Conservation (phyloP, 1,140 invertebrate species). For the Zaprionus nigranus region DNA sequence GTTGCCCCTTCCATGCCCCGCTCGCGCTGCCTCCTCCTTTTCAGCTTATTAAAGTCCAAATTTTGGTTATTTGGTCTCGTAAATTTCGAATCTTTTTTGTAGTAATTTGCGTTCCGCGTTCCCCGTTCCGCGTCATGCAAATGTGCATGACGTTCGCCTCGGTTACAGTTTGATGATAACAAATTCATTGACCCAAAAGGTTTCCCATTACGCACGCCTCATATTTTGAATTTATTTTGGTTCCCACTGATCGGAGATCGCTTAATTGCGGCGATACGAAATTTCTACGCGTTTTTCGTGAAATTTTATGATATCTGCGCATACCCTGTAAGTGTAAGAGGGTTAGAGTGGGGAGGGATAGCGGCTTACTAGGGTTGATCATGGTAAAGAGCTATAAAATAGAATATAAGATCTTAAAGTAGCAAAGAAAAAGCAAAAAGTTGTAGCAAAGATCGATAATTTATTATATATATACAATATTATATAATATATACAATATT, state of each 20-base stretch:
- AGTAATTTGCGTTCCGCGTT: conserved; percentile 75
- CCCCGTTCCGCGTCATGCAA: conserved; percentile 64
- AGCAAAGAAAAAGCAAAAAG: too few species aligned
- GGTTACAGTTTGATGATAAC: conserved; percentile 76
- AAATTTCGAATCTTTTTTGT: conserved; percentile 58
- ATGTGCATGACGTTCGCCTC: conserved; percentile 79
- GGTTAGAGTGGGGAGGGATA: background rate
- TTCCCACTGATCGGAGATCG: conserved; percentile 41
- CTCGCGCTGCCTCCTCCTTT: background rate
- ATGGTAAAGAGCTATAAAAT: too few species aligned
- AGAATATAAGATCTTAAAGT: too few species aligned
- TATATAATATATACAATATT: too few species aligned
- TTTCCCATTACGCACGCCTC: conserved; percentile 54
- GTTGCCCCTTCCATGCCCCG: background rate
- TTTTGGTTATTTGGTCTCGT: conserved; percentile 33
- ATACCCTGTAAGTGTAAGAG: conserved; percentile 11
- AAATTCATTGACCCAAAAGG: conserved; percentile 77
- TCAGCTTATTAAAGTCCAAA: conserved; percentile 70
- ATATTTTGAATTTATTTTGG: conserved; percentile 41
- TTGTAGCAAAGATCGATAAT: too few species aligned
- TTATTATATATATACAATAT: too few species aligned
- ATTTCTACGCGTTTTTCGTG: conserved; percentile 47
- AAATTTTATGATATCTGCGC: conserved; percentile 41
- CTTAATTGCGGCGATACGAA: conserved; percentile 46
- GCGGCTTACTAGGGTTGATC: background rate